phyloP scores from a whole-genome alignment of 2,888 invertebrate genomes.

The Sarcophaga variegata region DNA sequence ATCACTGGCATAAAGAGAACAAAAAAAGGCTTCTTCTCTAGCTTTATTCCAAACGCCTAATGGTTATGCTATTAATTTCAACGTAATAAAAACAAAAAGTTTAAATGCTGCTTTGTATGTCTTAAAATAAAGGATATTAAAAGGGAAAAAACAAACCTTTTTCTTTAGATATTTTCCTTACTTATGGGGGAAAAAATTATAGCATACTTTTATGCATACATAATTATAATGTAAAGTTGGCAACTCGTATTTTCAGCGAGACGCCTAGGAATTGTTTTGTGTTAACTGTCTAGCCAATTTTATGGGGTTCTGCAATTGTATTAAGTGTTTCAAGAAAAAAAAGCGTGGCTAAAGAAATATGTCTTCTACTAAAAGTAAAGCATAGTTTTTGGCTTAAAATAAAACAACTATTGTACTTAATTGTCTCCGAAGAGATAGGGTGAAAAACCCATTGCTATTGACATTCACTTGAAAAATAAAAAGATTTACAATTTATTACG shows the following conservation, averaged over 20 bases:
- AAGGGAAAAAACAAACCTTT: not conserved
- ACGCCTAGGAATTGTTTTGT: slow-evolving; percentile 41
- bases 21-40: not conserved
- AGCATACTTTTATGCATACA: slow-evolving; percentile 62
- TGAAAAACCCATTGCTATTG: slow-evolving; percentile 18
- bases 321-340: not conserved
- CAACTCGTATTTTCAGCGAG: slow-evolving; percentile 34
- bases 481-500: slow-evolving; percentile 51
- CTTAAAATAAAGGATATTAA: not conserved
- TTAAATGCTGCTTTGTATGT: not conserved
- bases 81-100: slow-evolving; percentile 31
- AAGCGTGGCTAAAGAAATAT: not conserved
- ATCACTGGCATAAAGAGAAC: not conserved
- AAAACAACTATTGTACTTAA: slow-evolving; percentile 19
- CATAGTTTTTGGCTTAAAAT: slow-evolving; percentile 42
- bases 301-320: slow-evolving; percentile 53
- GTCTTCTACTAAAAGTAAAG: not conserved
- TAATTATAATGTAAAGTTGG: slow-evolving; percentile 14
- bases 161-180: not conserved
- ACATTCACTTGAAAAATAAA: slow-evolving; percentile 5
- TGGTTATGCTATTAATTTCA: slow-evolving; percentile 58
- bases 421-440: slow-evolving; percentile 5
- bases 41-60: slow-evolving; percentile 26
- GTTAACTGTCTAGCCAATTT: slow-evolving; percentile 63
- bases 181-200: slow-evolving; percentile 2